These are phyloP conservation scores for Peromyscus melanophrys DNA, from an alignment of 2,797 vertebrate genomes.

Conservation along the genomic window DNA sequence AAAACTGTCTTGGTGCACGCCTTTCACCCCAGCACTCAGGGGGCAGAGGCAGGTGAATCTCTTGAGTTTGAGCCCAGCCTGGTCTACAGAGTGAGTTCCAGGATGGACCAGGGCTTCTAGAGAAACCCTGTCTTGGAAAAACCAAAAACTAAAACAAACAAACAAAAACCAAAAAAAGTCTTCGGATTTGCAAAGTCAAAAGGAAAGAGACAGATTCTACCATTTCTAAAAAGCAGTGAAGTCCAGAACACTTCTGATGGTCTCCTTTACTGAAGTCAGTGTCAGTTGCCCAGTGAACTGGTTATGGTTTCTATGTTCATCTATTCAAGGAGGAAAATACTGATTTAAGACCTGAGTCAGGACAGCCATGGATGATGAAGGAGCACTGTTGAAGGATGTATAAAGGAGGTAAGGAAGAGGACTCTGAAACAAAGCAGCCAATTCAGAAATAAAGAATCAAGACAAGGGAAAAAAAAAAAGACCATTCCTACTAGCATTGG, in stretches of 20 bases:
- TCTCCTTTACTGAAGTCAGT: not conserved
- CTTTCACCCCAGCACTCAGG: not conserved
- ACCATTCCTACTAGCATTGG: not conserved
- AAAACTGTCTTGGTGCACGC: not conserved
- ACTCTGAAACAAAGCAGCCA: not conserved
- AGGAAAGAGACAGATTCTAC: not conserved
- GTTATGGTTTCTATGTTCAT: not conserved
- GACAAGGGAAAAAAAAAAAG: not conserved
- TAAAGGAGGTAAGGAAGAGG: not conserved
- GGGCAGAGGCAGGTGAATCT: not conserved
- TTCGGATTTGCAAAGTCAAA: not conserved
- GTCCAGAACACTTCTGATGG: not conserved
- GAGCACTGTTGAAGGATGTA: not conserved
- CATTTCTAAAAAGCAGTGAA: not conserved
- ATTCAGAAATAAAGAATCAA: not conserved
- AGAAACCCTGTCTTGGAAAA: not conserved
- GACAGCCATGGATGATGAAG: not conserved
- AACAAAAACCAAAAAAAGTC: not conserved
- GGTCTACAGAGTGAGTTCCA: not conserved
- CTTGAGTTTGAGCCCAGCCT: not conserved
- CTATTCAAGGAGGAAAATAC: not conserved
- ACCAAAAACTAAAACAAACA: not conserved
- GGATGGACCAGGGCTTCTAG: not conserved
- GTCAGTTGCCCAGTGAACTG: not conserved
- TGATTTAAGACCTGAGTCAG: slow-evolving; percentile 28